Conservation (phyloP, 2,113 vertebrate genomes). For the Guaruba guarouba region DNA sequence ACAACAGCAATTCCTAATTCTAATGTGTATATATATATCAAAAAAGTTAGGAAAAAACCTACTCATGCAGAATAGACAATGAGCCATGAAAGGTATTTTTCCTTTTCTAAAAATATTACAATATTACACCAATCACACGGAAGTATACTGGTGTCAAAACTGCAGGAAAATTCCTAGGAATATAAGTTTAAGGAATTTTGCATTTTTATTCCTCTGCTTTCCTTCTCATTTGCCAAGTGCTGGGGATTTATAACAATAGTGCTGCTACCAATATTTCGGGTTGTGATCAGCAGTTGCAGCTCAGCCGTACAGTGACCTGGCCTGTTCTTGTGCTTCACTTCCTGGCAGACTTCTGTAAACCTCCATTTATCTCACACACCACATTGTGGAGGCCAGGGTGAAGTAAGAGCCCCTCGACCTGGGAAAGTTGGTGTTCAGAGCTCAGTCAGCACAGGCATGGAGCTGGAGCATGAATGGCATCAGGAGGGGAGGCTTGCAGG, state of each 20-base stretch:
- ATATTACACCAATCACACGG: not conserved
- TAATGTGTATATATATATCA: not conserved
- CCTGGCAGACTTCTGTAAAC: not conserved
- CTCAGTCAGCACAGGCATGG: not conserved
- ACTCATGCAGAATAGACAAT: not conserved
- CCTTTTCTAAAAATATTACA: not conserved
- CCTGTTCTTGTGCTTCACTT: not conserved
- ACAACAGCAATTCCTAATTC: not conserved
- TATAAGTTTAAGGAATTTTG: not conserved
- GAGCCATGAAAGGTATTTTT: not conserved
- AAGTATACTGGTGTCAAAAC: not conserved
- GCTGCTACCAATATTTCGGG: not conserved
- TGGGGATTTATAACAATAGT: not conserved
- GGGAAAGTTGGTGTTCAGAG: too few species aligned
- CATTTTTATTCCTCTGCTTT: not conserved
- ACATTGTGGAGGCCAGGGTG: not conserved
- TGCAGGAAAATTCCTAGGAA: not conserved
- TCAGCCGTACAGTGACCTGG: not conserved
- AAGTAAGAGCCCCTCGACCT: not conserved
- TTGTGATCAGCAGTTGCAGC: not conserved
- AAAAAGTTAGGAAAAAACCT: not conserved
- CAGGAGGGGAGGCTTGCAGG: not conserved
- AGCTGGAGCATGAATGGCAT: not conserved
- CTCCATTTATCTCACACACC: not conserved
- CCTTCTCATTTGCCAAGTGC: not conserved